Evolutionary conservation across 2,888 invertebrate genomes (phyloP).

Genomic region (Baccha elongata): DNA sequence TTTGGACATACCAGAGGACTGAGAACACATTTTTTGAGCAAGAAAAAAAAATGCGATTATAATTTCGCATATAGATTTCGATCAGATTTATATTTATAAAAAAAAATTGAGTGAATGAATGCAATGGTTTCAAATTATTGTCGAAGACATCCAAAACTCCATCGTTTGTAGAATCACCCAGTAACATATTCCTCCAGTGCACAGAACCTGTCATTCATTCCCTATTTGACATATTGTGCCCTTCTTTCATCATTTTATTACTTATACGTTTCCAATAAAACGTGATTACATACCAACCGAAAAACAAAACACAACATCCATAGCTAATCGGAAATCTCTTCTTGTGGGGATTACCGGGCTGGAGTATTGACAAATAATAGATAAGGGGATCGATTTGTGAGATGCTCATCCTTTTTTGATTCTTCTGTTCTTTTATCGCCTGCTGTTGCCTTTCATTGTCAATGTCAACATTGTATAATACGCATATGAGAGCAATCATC

Average conservation of each 20-base stretch:
- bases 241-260: background rate
- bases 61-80: no score
- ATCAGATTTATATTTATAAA: no score
- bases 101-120: no score
- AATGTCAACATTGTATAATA: constrained; percentile 13
- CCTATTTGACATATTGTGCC: background rate
- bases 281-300: background rate
- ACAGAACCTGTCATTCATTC: background rate
- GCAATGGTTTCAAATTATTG: no score
- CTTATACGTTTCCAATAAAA: background rate
- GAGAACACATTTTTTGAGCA: no score
- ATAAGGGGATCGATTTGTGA: background rate
- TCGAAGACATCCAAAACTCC: no score
- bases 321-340: background rate
- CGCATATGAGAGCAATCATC: constrained; percentile 38
- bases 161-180: background rate
- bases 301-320: background rate
- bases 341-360: constrained; percentile 19
- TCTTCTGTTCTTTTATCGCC: constrained; percentile 42
- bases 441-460: constrained; percentile 40
- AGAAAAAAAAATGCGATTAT: no score
- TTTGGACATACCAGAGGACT: no score
- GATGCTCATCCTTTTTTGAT: constrained; percentile 36
- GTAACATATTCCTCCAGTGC: background rate
- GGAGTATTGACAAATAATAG: constrained; percentile 49